phyloP scores from a whole-genome alignment of 2,888 invertebrate species.

The Mythimna pallens region DNA sequence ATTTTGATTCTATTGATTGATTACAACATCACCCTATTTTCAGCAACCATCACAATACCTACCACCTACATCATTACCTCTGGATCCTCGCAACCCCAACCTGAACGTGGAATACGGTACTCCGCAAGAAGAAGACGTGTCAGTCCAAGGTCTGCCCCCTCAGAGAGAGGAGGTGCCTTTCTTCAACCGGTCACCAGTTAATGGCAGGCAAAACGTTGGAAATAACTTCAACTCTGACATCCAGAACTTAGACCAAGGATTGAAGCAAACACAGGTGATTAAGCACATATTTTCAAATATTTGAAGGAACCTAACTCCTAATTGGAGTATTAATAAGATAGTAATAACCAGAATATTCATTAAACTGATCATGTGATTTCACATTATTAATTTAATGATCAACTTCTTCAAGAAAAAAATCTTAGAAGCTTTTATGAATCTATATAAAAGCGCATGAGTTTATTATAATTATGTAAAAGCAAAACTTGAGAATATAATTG shows the following conservation, averaged over 20 bases:
- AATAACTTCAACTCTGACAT: constrained; percentile 80
- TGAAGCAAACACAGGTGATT: constrained; percentile 77
- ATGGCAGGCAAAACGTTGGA: constrained; percentile 83
- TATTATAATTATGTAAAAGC: neutral
- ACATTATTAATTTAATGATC: too few relatives aligned
- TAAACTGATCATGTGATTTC: neutral
- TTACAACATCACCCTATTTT: constrained; percentile 3
- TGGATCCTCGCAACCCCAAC: constrained; percentile 78
- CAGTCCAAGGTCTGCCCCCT: constrained; percentile 84
- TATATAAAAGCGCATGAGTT: neutral
- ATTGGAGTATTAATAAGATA: neutral
- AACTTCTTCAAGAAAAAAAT: too few relatives aligned
- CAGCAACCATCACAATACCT: constrained; percentile 74
- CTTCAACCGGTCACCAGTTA: constrained; percentile 83
- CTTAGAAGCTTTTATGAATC: too few relatives aligned
- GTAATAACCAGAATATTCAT: neutral
- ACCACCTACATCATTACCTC: constrained; percentile 68
- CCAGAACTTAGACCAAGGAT: constrained; percentile 77
- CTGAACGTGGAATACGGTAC: constrained; percentile 70
- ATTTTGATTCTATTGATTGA: too few relatives aligned
- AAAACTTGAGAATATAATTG: neutral
- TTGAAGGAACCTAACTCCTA: too few relatives aligned
- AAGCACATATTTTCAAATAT: too few relatives aligned
- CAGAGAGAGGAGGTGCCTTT: constrained; percentile 79
- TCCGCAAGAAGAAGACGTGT: constrained; percentile 78